These are phyloP conservation scores for Jordanella pulchra DNA, from an alignment of 2,797 vertebrate genomes.

Conservation along the genomic window DNA sequence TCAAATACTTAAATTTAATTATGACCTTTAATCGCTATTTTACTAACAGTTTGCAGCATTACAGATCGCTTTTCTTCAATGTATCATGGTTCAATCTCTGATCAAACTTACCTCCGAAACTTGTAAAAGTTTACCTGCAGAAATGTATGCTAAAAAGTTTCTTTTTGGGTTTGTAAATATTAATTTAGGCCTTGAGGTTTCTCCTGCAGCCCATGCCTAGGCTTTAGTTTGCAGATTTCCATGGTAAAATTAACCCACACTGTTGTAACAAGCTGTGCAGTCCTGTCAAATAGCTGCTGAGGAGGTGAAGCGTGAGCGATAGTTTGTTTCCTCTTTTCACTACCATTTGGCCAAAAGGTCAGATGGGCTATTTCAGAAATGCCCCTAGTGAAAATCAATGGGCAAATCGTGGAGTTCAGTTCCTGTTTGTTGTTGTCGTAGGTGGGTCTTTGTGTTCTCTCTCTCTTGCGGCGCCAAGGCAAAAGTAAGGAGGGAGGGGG, in stretches of 20 bases:
- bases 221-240: conserved; percentile 28
- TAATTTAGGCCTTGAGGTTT: conserved; percentile 10
- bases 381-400: conserved; percentile 85
- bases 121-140: background rate
- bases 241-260: conserved; percentile 24
- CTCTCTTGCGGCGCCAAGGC: conserved; percentile 63
- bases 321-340: conserved; percentile 73
- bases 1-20: no score
- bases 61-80: background rate
- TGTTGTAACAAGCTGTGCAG: conserved; percentile 23
- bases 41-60: background rate
- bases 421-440: conserved; percentile 71
- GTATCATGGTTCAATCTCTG: background rate
- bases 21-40: background rate
- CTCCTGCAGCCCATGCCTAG: conserved; percentile 8
- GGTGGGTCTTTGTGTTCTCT: conserved; percentile 62
- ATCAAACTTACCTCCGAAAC: conserved; percentile 10
- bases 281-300: conserved; percentile 31
- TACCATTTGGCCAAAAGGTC: conserved; percentile 80
- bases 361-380: conserved; percentile 82
- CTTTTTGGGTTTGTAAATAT: conserved; percentile 2
- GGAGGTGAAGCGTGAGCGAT: conserved; percentile 46
- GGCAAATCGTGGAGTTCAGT: conserved; percentile 76
- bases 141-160: background rate
- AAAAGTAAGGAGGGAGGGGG: conserved; percentile 44